A percentile compares a stretch with the other conserved stretches of the same genome.
Evolutionary conservation across 2,113 vertebrate species (phyloP).

Genomic region (Sander lucioperca): DNA sequence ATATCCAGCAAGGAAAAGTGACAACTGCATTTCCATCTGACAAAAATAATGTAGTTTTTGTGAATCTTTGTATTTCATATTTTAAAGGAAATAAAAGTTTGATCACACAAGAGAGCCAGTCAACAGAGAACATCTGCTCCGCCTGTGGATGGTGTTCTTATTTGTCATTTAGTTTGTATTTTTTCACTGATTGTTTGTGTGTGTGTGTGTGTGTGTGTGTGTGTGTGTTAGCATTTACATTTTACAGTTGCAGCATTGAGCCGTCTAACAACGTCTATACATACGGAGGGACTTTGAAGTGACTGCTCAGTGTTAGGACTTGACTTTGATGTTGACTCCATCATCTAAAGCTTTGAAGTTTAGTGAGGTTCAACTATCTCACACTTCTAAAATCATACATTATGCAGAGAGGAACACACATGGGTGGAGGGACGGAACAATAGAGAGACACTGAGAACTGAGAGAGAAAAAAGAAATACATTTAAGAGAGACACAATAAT

Average conservation of each 20-base stretch:
- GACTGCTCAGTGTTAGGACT: slow-evolving; percentile 47
- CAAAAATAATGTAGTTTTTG: slow-evolving; percentile 1
- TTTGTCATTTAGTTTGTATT: slow-evolving; percentile 8
- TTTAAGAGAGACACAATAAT: slow-evolving; percentile 7
- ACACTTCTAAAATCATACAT: slow-evolving; percentile 54
- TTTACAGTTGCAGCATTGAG: slow-evolving; percentile 17
- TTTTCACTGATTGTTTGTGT: slow-evolving; percentile 24
- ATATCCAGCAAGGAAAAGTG: background rate
- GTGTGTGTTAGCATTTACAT: slow-evolving; percentile 21
- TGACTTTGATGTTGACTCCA: slow-evolving; percentile 61
- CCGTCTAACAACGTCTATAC: slow-evolving; percentile 14
- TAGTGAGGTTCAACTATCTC: slow-evolving; percentile 46
- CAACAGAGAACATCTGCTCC: slow-evolving; percentile 22
- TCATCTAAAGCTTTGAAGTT: slow-evolving; percentile 53
- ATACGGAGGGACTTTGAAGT: slow-evolving; percentile 44
- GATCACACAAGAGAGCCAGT: background rate
- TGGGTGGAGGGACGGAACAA: slow-evolving; percentile 4
- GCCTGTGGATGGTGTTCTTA: background rate
- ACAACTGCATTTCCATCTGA: background rate
- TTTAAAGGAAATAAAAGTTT: slow-evolving; percentile 1
- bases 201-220: slow-evolving; percentile 36
- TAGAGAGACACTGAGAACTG: slow-evolving; percentile 17
- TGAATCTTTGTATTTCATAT: background rate
- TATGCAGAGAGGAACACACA: slow-evolving; percentile 22
- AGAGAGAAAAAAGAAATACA: slow-evolving; percentile 23